These are phyloP conservation scores for Osedax frankpressi DNA, from an alignment of 2,888 invertebrate species.

Conservation along the genomic window DNA sequence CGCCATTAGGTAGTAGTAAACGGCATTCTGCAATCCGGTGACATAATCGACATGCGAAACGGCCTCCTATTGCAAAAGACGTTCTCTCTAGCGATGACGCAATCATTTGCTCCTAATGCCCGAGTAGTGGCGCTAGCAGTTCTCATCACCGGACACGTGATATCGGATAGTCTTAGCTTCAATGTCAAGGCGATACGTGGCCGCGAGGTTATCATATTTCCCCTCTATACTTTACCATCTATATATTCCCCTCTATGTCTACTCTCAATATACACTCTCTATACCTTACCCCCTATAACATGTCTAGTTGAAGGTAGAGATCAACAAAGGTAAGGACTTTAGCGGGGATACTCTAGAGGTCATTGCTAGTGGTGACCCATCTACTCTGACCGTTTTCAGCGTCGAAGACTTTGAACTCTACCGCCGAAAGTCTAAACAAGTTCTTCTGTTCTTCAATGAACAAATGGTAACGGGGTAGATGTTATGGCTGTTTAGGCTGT, in stretches of 20 bases:
- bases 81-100: constrained; percentile 49
- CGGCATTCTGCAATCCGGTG: constrained; percentile 70
- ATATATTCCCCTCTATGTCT: too few relatives aligned
- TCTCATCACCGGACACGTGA: constrained; percentile 58
- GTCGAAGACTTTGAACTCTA: constrained; percentile 53
- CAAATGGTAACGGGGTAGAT: neutral
- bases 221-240: too few relatives aligned
- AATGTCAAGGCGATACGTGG: constrained; percentile 82
- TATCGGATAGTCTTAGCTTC: constrained; percentile 81
- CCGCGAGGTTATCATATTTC: constrained; percentile 16
- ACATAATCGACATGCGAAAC: constrained; percentile 70
- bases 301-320: constrained; percentile 46
- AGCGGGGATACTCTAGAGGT: constrained; percentile 83
- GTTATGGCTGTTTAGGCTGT: too few relatives aligned
- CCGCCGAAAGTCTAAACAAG: neutral
- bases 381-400: constrained; percentile 81
- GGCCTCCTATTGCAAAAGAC: too few relatives aligned
- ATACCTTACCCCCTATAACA: too few relatives aligned
- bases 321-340: constrained; percentile 82
- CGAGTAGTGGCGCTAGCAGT: constrained; percentile 72
- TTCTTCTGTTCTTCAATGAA: constrained; percentile 6
- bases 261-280: too few relatives aligned
- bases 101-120: constrained; percentile 68
- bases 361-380: constrained; percentile 84
- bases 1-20: constrained; percentile 79